These are phyloP conservation scores for Dasypus novemcinctus DNA, from an alignment of 2,113 vertebrate species.

Conservation along the genomic window DNA sequence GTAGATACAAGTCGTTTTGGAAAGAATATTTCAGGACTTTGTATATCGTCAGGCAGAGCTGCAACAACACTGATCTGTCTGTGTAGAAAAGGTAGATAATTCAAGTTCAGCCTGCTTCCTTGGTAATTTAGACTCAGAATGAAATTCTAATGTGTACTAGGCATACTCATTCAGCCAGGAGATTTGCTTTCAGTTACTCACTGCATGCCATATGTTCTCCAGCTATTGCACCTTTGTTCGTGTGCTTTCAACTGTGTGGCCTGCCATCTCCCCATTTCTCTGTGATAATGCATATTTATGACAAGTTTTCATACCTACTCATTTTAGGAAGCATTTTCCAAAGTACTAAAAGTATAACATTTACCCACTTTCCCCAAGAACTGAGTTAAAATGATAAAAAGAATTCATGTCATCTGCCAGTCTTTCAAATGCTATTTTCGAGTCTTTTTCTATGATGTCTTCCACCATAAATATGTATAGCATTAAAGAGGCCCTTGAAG, in stretches of 20 bases:
- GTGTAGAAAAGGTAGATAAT: neutral
- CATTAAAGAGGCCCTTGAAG: neutral
- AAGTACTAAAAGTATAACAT: neutral
- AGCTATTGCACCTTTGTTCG: neutral
- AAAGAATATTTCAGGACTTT: neutral
- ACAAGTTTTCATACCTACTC: neutral
- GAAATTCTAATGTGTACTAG: neutral
- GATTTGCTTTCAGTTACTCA: neutral
- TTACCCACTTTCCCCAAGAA: neutral
- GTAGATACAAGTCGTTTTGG: neutral
- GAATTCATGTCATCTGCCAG: neutral
- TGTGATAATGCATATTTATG: neutral
- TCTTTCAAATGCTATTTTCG: neutral
- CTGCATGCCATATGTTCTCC: neutral
- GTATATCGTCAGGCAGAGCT: neutral
- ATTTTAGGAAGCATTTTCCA: neutral
- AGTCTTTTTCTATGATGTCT: neutral
- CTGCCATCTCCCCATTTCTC: neutral
- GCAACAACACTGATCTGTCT: neutral
- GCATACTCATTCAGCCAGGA: neutral
- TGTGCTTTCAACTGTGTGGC: neutral
- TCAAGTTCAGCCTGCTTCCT: neutral
- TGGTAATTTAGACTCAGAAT: neutral
- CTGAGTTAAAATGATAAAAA: conserved; percentile 15
- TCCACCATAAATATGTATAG: neutral